A percentile compares a stretch with the other conserved stretches of the same genome.
Evolutionary conservation across 2,888 invertebrate species (phyloP).

Genomic region (Ormia ochracea): DNA sequence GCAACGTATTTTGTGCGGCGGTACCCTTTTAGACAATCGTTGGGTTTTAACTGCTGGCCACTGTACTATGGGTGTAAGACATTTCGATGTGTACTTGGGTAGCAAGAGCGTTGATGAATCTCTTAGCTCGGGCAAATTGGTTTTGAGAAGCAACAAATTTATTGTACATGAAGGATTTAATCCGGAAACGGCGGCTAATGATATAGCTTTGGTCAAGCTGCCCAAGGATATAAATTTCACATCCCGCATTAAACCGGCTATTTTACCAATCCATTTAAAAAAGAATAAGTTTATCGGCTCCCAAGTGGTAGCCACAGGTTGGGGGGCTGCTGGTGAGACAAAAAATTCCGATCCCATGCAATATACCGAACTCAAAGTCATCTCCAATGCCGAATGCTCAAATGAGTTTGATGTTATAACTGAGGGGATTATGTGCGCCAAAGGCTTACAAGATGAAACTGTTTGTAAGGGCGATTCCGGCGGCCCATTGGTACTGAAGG

Average conservation of each 20-base stretch:
- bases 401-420: constrained; percentile 73
- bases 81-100: constrained; percentile 75
- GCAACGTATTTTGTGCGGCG: constrained; percentile 74
- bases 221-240: constrained; percentile 70
- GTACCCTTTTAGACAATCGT: constrained; percentile 72
- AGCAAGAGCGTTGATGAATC: constrained; percentile 71
- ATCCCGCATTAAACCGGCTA: constrained; percentile 72
- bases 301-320: constrained; percentile 74
- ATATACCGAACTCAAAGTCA: constrained; percentile 73
- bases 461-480: constrained; percentile 76
- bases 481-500: constrained; percentile 74
- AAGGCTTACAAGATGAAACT: constrained; percentile 73
- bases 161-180: constrained; percentile 73
- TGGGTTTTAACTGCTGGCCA: constrained; percentile 76
- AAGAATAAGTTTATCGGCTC: constrained; percentile 68
- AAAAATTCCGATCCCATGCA: constrained; percentile 73
- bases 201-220: constrained; percentile 74
- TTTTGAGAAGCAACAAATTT: constrained; percentile 71
- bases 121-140: constrained; percentile 68
- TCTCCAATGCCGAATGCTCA: constrained; percentile 72
- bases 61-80: constrained; percentile 73
- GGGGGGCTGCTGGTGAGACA: constrained; percentile 72
- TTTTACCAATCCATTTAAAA: constrained; percentile 66
- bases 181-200: constrained; percentile 72
- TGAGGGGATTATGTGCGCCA: constrained; percentile 73